Percentiles rank a stretch among this genome's conserved stretches.
Evolutionary conservation across 2,888 invertebrate genomes (phyloP).

Genomic region (Pocota personata): DNA sequence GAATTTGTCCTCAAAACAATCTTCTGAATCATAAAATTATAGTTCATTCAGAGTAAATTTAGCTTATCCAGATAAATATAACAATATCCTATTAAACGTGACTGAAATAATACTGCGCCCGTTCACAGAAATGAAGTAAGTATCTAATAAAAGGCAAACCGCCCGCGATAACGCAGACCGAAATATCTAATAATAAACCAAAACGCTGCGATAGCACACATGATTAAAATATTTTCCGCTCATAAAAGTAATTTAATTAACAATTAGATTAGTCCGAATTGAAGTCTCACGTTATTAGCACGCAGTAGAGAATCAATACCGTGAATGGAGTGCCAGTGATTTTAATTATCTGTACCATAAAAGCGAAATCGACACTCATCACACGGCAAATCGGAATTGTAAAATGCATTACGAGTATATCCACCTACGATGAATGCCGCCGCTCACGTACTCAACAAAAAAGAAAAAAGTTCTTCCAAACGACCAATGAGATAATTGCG

Average conservation of each 20-base stretch:
- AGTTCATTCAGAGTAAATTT: background rate
- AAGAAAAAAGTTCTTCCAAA: background rate
- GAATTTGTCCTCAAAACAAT: background rate
- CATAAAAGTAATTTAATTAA: conserved; percentile 57
- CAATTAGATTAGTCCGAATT: conserved; percentile 25
- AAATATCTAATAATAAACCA: conserved; percentile 47
- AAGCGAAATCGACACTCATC: conserved; percentile 23
- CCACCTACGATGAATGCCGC: background rate
- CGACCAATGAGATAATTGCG: conserved; percentile 47
- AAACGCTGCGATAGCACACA: conserved; percentile 22
- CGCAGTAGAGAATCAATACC: conserved; percentile 2
- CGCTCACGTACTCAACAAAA: background rate
- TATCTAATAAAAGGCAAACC: conserved; percentile 19
- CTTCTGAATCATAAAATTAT: background rate
- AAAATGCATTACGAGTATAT: conserved; percentile 20
- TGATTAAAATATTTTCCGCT: conserved; percentile 42
- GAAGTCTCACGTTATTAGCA: conserved; percentile 17
- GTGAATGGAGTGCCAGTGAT: conserved; percentile 32
- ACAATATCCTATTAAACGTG: background rate
- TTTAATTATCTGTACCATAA: conserved; percentile 24
- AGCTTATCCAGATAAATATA: background rate
- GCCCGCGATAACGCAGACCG: conserved; percentile 7
- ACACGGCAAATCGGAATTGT: conserved; percentile 17
- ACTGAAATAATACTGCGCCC: background rate
- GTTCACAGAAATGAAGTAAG: background rate